These are phyloP conservation scores for Kryptolebias ocellatus DNA, from an alignment of 2,797 vertebrate species.

Conservation along the genomic window DNA sequence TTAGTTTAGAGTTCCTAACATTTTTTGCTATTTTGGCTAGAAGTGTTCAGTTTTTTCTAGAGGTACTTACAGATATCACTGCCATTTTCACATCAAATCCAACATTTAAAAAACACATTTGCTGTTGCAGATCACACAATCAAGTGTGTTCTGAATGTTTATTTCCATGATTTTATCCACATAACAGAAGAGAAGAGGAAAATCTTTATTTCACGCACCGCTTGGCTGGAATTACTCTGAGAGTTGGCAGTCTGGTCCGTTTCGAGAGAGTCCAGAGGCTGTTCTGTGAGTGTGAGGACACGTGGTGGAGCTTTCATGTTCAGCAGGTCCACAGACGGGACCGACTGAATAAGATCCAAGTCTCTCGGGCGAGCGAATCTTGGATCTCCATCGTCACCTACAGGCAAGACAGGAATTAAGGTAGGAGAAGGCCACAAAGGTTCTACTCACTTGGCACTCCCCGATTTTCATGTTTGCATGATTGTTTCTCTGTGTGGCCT, in stretches of 20 bases:
- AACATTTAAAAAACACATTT: too few relatives aligned
- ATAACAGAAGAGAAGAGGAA: not conserved
- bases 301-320: conserved; percentile 93
- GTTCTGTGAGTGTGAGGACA: conserved; percentile 93
- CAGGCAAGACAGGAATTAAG: not conserved
- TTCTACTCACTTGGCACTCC: not conserved
- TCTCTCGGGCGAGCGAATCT: conserved; percentile 89
- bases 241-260: conserved; percentile 82
- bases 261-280: conserved; percentile 94
- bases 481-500: too few relatives aligned
- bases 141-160: not conserved
- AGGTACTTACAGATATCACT: too few relatives aligned
- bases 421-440: not conserved
- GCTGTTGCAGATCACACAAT: not conserved
- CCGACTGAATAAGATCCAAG: conserved; percentile 92
- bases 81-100: too few relatives aligned
- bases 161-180: not conserved
- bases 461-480: too few relatives aligned
- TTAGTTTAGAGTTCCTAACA: too few relatives aligned
- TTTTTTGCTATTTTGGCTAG: too few relatives aligned
- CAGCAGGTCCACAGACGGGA: conserved; percentile 88
- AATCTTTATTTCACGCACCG: conserved; percentile 71
- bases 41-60: too few relatives aligned
- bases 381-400: conserved; percentile 86
- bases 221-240: conserved; percentile 82